These are phyloP conservation scores for Psittacus erithacus DNA, from an alignment of 2,113 vertebrate genomes.

Conservation along the genomic window DNA sequence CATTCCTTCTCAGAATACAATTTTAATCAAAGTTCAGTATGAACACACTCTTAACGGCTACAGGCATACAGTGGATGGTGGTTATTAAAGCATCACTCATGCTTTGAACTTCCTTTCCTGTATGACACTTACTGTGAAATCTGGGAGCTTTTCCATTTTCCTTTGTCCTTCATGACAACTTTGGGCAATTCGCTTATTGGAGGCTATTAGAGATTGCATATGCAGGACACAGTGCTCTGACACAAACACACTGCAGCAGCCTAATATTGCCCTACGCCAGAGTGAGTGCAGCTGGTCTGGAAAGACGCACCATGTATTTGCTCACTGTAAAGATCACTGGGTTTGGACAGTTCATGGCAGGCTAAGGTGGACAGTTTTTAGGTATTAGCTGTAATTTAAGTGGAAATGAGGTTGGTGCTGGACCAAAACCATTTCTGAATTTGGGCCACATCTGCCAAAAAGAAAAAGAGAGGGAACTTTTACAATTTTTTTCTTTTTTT, in stretches of 20 bases:
- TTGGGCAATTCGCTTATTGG: not conserved
- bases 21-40: not conserved
- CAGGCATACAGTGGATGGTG: not conserved
- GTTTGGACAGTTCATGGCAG: not conserved
- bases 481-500: not conserved
- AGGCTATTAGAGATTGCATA: not conserved
- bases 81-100: not conserved
- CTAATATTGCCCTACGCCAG: rapidly evolving
- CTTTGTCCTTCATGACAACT: not conserved
- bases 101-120: not conserved
- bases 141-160: not conserved
- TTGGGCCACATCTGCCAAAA: not conserved
- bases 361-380: not conserved
- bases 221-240: rapidly evolving
- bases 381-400: not conserved
- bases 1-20: not conserved
- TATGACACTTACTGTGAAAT: not conserved
- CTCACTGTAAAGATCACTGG: not conserved
- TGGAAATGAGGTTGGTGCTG: not conserved
- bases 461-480: not conserved
- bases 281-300: not conserved
- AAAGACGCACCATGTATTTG: rapidly evolving
- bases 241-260: not conserved
- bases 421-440: not conserved
- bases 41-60: not conserved